These are phyloP conservation scores for Leptinotarsa peninsularis DNA, from an alignment of 2,888 invertebrate genomes.

Conservation along the genomic window DNA sequence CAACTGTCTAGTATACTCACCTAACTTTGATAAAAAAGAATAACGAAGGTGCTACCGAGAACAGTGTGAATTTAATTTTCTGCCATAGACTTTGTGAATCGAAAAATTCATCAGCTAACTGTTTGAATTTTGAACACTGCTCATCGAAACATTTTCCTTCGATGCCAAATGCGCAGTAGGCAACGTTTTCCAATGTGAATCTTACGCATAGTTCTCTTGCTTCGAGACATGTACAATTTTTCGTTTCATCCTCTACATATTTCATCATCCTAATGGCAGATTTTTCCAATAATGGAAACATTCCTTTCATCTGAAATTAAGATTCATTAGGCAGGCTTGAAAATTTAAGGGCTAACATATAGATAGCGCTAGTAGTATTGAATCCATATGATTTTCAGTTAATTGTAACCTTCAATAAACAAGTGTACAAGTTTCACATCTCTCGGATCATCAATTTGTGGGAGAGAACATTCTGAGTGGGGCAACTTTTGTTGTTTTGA, in stretches of 20 bases:
- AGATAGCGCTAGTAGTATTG: too few species aligned
- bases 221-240: conserved; percentile 53
- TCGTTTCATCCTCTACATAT: conserved; percentile 60
- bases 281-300: conserved; percentile 66
- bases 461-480: too few species aligned
- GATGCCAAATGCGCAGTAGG: conserved; percentile 66
- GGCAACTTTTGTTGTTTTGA: too few species aligned
- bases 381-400: too few species aligned
- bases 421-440: too few species aligned
- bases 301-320: conserved; percentile 63
- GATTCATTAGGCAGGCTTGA: too few species aligned
- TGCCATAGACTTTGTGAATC: neutral
- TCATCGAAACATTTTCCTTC: conserved; percentile 63
- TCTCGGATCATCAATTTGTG: too few species aligned
- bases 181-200: conserved; percentile 64
- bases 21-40: conserved; percentile 9
- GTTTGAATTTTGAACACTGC: conserved; percentile 51
- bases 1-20: conserved; percentile 8
- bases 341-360: too few species aligned
- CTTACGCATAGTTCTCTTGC: conserved; percentile 60
- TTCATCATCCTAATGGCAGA: conserved; percentile 64
- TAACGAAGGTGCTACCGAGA: neutral
- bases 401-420: too few species aligned
- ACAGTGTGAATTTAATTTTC: conserved; percentile 12
- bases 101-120: conserved; percentile 29